phyloP scores from a whole-genome alignment of 2,797 vertebrate species.

The Nyctibius grandis region DNA sequence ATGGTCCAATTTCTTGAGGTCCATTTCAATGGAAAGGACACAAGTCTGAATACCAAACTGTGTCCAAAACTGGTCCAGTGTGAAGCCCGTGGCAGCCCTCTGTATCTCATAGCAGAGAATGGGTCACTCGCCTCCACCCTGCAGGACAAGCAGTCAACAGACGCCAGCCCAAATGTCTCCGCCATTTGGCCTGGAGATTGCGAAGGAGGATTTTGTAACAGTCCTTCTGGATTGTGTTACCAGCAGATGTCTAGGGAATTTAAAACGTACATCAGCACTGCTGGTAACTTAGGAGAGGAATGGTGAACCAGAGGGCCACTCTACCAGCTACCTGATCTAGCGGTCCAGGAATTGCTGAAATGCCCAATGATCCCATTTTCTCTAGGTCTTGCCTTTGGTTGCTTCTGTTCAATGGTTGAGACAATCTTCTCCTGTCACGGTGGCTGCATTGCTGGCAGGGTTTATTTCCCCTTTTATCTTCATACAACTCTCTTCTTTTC shows the following conservation, averaged over 20 bases:
- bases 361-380: neutral
- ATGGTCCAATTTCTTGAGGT: neutral
- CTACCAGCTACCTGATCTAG: neutral
- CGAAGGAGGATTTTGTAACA: neutral
- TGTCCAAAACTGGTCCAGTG: fast-evolving
- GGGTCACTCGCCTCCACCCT: neutral
- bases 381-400: neutral
- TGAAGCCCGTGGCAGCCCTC: neutral
- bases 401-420: neutral
- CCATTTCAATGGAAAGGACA: neutral
- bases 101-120: neutral
- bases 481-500: neutral
- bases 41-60: neutral
- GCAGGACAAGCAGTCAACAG: neutral
- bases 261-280: neutral
- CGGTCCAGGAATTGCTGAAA: neutral
- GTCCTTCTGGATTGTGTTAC: neutral
- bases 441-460: neutral
- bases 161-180: neutral
- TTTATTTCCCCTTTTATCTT: neutral
- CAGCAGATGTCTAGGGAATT: neutral
- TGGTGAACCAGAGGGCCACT: neutral
- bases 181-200: neutral
- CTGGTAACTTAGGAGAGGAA: neutral
- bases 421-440: neutral